Base-by-base conservation (phyloP, 2,888 invertebrate genomes). In the Saturnia pavonia region DNA sequence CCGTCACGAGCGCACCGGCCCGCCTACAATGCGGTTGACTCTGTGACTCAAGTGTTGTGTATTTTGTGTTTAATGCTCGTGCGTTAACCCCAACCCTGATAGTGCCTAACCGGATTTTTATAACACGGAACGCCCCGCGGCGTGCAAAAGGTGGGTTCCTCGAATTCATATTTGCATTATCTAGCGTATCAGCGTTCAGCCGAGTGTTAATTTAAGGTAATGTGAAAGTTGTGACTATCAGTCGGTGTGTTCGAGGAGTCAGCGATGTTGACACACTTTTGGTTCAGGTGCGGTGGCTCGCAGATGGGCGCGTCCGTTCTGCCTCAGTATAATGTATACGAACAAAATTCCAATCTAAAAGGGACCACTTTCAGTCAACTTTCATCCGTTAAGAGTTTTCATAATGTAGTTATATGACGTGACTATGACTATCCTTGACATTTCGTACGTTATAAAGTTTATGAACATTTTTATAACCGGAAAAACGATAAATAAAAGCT, bases 221-320 rank as follows among this genome's bases (percentile, higher is more conserved):
- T 92, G 94, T 94, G 94, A 94, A 94, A 94, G 93, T 93, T 89
- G 85, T 86, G 88, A 87, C 90, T 88, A 90, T 89, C 85, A 88
- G 87, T 89, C 88, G 88, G 77, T 80, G 89, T 85, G 86, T 88
- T 88, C 87, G 88, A 90, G 87, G 90, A 91, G 91, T 91, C 87
- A 87, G 86, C 81, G 85, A 77, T 82, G 89, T 85, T 93, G 93
- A 92, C 93, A 94, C 85, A 94, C 93, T 92, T 93, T 91, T 91
- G 88, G 86, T 84, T 91, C 92, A 91, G 91, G 91, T 91, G 91
- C 87, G 90, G 88, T 86, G 81, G 85, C 84, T 80, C 83, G 85
- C 91, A 91, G 91, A 92, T 91, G 92, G 91, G 92, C 87, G 92
- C 91, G 92, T 85, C 88, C 84, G 82, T 86, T 85, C 84, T 82